phyloP scores from a whole-genome alignment of 1,140 invertebrate genomes.

The Andrena cerasifolii region DNA sequence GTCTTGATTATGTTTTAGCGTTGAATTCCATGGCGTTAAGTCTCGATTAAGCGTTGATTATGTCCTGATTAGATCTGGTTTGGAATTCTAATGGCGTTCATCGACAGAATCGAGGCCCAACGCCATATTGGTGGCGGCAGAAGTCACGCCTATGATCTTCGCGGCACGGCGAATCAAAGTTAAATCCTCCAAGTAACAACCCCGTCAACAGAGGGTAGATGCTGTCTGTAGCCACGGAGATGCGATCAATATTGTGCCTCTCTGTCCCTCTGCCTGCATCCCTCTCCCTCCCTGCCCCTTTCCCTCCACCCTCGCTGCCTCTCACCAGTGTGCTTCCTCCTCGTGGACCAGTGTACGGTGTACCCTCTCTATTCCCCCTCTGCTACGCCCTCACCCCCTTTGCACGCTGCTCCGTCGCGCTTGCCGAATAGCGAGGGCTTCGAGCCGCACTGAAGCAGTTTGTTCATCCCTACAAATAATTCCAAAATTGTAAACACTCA shows the following conservation, averaged over 20 bases:
- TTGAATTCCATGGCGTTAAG: no score
- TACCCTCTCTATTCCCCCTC: constrained; percentile 18
- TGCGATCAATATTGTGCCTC: constrained; percentile 81
- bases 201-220: constrained; percentile 81
- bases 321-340: constrained; percentile 49
- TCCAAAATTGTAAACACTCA: no score
- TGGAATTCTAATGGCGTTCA: no score
- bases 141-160: constrained; percentile 68
- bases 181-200: constrained; percentile 80
- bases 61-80: no score
- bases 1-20: no score
- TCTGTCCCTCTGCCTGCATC: constrained; percentile 60
- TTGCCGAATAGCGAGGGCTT: constrained; percentile 30
- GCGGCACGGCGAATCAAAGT: constrained; percentile 74
- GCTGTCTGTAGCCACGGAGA: constrained; percentile 80
- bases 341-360: constrained; percentile 1
- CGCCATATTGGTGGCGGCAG: constrained; percentile 31
- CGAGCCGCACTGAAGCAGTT: not conserved
- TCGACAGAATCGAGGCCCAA: no score
- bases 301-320: constrained; percentile 47
- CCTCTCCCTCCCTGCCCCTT: constrained; percentile 48
- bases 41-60: no score
- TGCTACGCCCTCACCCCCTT: constrained; percentile 41
- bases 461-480: no score
- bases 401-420: constrained; percentile 29